phyloP scores from a whole-genome alignment of 2,113 vertebrate species.

The Drymodes brunneopygia region DNA sequence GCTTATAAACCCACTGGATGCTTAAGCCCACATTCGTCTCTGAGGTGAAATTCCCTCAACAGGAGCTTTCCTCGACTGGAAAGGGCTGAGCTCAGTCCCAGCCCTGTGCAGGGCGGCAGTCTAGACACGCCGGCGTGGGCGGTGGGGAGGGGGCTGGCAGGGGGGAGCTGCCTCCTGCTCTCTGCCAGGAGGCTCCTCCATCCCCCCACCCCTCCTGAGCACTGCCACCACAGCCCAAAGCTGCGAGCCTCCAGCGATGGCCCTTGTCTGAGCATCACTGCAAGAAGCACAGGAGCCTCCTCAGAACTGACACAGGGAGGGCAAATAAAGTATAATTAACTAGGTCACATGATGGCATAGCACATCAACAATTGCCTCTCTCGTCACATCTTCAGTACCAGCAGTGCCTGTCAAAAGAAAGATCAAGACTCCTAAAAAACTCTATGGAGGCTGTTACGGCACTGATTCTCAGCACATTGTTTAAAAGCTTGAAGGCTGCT shows the following conservation, averaged over 20 bases:
- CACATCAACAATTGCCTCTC: background rate
- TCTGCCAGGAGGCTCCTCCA: background rate
- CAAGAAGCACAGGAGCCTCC: accelerated
- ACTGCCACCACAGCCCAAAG: accelerated
- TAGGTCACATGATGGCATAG: background rate
- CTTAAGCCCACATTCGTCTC: background rate
- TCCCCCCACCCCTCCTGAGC: accelerated
- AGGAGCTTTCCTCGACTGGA: background rate
- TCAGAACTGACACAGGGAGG: accelerated
- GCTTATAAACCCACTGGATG: background rate
- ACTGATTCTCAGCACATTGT: accelerated
- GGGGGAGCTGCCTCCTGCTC: background rate
- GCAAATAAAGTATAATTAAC: accelerated
- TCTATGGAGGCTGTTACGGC: background rate
- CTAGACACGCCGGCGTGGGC: background rate
- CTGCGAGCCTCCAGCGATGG: accelerated
- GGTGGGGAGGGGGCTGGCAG: background rate
- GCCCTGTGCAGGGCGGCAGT: background rate
- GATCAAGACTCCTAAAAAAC: background rate
- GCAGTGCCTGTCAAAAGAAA: background rate
- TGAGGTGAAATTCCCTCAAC: background rate
- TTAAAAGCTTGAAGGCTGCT: background rate
- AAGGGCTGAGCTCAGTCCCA: background rate
- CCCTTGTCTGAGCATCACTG: background rate
- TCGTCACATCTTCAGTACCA: background rate